Evolutionary conservation across 2,797 vertebrate genomes (phyloP).

Genomic region (Lacerta viridis): DNA sequence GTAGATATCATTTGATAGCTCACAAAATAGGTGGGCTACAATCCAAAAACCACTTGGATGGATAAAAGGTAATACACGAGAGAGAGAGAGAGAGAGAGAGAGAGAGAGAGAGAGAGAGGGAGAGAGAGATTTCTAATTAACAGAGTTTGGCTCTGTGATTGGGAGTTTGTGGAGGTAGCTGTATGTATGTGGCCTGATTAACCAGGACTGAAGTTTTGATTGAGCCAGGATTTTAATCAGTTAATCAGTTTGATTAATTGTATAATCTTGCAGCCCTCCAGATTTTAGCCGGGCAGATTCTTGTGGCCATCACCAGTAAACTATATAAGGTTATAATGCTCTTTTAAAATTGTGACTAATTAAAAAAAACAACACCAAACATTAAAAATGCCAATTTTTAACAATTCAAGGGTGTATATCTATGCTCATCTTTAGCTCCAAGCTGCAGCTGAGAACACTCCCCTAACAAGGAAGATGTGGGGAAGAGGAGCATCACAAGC

Average conservation of each 20-base stretch:
- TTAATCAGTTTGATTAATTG: not conserved
- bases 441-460: not conserved
- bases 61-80: not conserved
- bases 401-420: not conserved
- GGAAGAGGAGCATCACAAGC: not conserved
- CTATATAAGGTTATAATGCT: not conserved
- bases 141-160: not conserved
- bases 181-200: not conserved
- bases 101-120: too few species aligned
- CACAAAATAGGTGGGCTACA: conserved; percentile 6
- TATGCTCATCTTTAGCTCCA: not conserved
- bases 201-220: not conserved
- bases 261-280: not conserved
- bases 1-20: conserved; percentile 75
- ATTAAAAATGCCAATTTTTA: too few species aligned
- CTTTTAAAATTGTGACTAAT: not conserved
- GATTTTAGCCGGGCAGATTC: not conserved
- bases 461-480: not conserved
- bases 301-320: not conserved
- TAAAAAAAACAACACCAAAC: not conserved
- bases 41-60: not conserved
- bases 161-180: not conserved
- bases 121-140: not conserved
- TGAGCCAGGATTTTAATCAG: conserved; percentile 17
- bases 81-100: not conserved